phyloP scores from a whole-genome alignment of 1,140 invertebrate genomes.

The Drosophila kepulauana region DNA sequence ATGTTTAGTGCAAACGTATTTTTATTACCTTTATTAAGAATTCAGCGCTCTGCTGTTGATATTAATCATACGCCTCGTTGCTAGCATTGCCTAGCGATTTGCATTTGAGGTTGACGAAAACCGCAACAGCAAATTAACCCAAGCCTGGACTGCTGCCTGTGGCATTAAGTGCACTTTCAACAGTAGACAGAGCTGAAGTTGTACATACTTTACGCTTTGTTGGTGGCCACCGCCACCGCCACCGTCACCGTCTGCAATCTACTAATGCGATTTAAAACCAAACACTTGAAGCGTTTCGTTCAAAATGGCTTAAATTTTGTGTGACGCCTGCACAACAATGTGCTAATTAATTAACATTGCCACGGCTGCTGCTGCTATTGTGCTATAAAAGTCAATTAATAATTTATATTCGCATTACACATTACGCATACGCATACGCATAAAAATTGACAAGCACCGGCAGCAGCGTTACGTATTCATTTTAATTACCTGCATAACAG shows the following conservation, averaged over 20 bases:
- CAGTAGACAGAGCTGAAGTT: not conserved
- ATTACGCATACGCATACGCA: conserved; percentile 64
- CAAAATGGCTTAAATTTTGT: conserved; percentile 53
- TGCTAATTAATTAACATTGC: conserved; percentile 75
- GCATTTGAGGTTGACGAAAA: conserved; percentile 13
- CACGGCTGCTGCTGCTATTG: conserved; percentile 15
- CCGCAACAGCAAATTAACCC: conserved; percentile 37
- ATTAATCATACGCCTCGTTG: conserved; percentile 75
- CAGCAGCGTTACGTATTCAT: conserved; percentile 53
- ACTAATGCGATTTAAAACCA: conserved; percentile 67
- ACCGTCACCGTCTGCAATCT: conserved; percentile 24
- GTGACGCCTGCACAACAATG: conserved; percentile 27
- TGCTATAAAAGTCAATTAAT: conserved; percentile 62
- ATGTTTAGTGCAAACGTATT: conserved; percentile 55
- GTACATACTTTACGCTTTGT: not conserved
- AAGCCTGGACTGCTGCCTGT: not conserved
- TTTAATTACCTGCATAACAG: conserved; percentile 77
- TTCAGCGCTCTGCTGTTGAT: conserved; percentile 22
- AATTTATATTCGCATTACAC: conserved; percentile 70
- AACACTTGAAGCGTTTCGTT: conserved; percentile 56
- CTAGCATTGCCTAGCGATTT: conserved; percentile 42
- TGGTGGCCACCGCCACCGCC: not conserved
- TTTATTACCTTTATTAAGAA: conserved; percentile 59
- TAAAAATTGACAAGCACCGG: conserved; percentile 66
- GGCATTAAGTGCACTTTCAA: conserved; percentile 42